Conservation (phyloP, 1,140 invertebrate genomes). For the Ladona fulva region DNA sequence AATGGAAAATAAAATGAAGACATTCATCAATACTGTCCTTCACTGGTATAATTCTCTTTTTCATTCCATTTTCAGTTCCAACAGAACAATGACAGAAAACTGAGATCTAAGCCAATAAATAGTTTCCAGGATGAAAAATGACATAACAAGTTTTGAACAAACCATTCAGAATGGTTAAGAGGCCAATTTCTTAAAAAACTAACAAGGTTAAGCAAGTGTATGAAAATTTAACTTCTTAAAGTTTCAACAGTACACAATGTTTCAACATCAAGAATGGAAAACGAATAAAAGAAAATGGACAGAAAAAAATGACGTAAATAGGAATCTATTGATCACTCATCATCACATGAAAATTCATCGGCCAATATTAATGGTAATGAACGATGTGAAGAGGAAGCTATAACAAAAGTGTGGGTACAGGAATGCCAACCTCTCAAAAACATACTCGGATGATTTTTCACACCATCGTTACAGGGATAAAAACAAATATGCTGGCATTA, state of each 20-base stretch:
- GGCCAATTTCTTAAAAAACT: too few relatives aligned
- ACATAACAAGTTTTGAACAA: too few relatives aligned
- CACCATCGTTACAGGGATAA: neutral
- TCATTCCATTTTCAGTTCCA: too few relatives aligned
- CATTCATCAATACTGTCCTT: too few relatives aligned
- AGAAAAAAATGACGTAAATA: neutral
- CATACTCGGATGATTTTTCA: neutral
- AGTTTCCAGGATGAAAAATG: too few relatives aligned
- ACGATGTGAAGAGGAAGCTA: neutral
- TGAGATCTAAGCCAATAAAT: too few relatives aligned
- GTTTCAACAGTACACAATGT: neutral
- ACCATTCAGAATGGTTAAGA: too few relatives aligned
- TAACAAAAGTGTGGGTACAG: neutral
- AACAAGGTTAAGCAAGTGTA: too few relatives aligned
- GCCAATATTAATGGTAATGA: neutral
- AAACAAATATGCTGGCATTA: neutral
- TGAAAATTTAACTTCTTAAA: neutral
- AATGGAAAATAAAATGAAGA: too few relatives aligned
- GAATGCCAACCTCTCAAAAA: neutral
- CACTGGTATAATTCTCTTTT: too few relatives aligned
- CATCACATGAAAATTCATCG: neutral
- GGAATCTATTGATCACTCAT: neutral
- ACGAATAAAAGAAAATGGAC: neutral
- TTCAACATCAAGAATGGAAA: neutral
- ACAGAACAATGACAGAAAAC: too few relatives aligned